These are phyloP conservation scores for Nipponia nippon DNA, from an alignment of 2,113 vertebrate genomes.

Conservation along the genomic window DNA sequence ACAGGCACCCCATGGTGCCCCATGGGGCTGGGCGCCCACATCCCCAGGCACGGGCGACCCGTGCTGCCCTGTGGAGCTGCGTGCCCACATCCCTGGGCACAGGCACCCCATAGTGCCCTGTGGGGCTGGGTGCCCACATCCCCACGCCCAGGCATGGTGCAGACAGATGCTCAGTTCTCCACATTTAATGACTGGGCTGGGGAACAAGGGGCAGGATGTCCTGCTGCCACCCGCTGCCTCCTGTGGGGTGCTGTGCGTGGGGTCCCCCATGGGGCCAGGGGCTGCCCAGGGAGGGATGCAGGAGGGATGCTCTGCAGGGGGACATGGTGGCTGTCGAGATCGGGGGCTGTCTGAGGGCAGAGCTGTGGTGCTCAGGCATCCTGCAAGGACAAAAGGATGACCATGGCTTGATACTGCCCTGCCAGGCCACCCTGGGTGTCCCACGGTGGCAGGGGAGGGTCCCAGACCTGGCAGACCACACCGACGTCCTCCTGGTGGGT, in stretches of 20 bases:
- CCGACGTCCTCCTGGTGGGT: background rate
- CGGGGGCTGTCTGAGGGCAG: background rate
- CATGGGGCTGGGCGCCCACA: background rate
- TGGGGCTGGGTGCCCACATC: too few species aligned
- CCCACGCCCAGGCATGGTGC: too few species aligned
- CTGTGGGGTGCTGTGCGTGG: background rate
- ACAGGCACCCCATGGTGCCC: background rate
- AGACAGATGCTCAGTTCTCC: background rate
- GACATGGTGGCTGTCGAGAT: fast-evolving
- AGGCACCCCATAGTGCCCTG: too few species aligned
- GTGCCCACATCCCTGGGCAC: background rate
- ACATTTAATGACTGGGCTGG: background rate
- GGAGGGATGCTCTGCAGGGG: background rate
- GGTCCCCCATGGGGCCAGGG: background rate
- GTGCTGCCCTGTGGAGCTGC: too few species aligned
- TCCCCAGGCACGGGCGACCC: too few species aligned
- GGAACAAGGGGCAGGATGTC: background rate
- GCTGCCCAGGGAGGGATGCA: background rate
- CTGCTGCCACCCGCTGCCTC: too few species aligned
- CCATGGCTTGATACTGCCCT: background rate
- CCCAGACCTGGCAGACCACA: background rate
- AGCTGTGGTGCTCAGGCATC: background rate
- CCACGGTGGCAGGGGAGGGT: fast-evolving
- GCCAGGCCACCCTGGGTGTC: background rate
- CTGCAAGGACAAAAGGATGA: background rate